Evolutionary conservation across 2,888 invertebrate genomes (phyloP).

Genomic region (Drosophila conformis): DNA sequence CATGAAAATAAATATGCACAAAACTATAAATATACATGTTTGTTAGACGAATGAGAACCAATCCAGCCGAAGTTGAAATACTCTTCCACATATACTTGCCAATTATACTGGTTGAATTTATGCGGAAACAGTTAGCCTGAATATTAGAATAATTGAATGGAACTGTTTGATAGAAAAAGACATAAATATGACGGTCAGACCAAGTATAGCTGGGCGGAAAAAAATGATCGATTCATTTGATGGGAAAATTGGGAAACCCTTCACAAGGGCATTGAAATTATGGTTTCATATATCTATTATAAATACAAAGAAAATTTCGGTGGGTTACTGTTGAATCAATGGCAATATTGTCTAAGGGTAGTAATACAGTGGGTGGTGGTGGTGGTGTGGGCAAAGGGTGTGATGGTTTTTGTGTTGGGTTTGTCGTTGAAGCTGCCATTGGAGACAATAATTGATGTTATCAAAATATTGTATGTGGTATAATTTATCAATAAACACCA

Average conservation of each 20-base stretch:
- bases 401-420: slow-evolving; percentile 23
- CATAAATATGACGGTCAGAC: neutral
- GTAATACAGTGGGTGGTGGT: neutral
- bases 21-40: slow-evolving; percentile 4
- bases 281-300: slow-evolving; percentile 6
- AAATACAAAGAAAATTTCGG: slow-evolving; percentile 34
- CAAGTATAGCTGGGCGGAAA: neutral
- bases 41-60: neutral
- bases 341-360: slow-evolving; percentile 55
- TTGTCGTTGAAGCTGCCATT: slow-evolving; percentile 57
- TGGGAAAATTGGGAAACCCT: neutral
- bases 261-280: slow-evolving; percentile 4
- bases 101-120: neutral
- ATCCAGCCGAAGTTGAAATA: neutral
- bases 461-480: slow-evolving; percentile 83
- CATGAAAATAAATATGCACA: slow-evolving; percentile 4
- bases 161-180: neutral
- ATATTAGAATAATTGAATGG: neutral
- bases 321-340: slow-evolving; percentile 53
- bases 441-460: slow-evolving; percentile 83
- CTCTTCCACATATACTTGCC: neutral
- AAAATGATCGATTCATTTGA: neutral
- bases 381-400: neutral
- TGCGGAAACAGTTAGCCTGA: neutral
- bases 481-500: slow-evolving; percentile 84